Evolutionary conservation across 2,113 vertebrate species (phyloP), one percentile per base, ranked within the genome.

Genomic region (Varanus salvator): DNA sequence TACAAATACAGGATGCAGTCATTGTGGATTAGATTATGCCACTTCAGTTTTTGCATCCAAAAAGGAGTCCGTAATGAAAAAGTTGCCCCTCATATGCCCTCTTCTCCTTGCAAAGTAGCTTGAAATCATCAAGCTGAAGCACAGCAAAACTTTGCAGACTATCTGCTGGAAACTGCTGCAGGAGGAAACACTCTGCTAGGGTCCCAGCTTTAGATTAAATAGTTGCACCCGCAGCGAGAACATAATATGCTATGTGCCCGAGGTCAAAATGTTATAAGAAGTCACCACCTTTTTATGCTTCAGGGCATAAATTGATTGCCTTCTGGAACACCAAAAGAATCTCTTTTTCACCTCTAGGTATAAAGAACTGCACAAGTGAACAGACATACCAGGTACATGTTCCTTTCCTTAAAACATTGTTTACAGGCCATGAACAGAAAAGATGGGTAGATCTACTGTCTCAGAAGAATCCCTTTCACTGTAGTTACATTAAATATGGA

Each of bases 31-130:
- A 88, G 90, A 83, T 72, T 72, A 85, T 25, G 8, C 8, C 0
- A 76, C 66, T 87, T 3, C 38, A 90, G 5, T 64, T 89, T 60
- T 86, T 90, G 17, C 7, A 75, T 88, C 54, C 91, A 44, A 94
- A 64, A 84, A 74, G 3, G n/a, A 84, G 68, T 89, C 17, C 80
- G 84, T 84, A 87, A 81, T 14, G 86, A 1, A 60, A 31, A 89
- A 14, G 52, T 29, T 72, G 14, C 77, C 29, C 60, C 38, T 60
- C 6, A 4, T 25, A 86, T 84, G 86, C 50, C 19, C 17, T 76
- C 12, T 90, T 90, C 66, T 90, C 2, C 52, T 27, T 34, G 91
- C 44, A 89, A 91, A 92, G 48, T n/a, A 91, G 87, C 66, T 89
- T 48, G 60, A 87, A 91, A 38, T n/a, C 52, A 85, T 27, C 23